Evolutionary conservation across 2,888 invertebrate genomes (phyloP).

Genomic region (Xestia c-nigrum): DNA sequence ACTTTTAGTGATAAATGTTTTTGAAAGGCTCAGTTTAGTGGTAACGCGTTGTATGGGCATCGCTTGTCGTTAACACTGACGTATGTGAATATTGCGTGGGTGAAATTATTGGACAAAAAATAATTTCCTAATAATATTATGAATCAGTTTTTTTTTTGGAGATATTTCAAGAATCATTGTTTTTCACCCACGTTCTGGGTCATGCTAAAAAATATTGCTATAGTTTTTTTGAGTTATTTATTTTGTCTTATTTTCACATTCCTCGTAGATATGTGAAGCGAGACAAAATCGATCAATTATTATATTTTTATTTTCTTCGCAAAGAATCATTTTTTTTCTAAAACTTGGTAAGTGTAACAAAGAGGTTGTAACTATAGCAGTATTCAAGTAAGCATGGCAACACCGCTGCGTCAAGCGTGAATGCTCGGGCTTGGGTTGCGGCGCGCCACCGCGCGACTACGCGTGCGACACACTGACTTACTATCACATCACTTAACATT

Average conservation of each 20-base stretch:
- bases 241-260: slow-evolving; percentile 55
- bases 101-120: slow-evolving; percentile 61
- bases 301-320: slow-evolving; percentile 4
- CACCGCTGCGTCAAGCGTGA: slow-evolving; percentile 88
- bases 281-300: slow-evolving; percentile 34
- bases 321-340: slow-evolving; percentile 1
- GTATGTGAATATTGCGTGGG: slow-evolving; percentile 76
- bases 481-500: slow-evolving; percentile 43
- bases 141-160: background rate
- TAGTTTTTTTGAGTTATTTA: slow-evolving; percentile 33
- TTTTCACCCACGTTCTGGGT: slow-evolving; percentile 65
- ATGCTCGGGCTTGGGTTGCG: slow-evolving; percentile 90
- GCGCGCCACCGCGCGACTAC: slow-evolving; percentile 71
- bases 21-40: slow-evolving; percentile 67
- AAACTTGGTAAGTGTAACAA: slow-evolving; percentile 26
- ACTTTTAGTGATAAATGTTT: slow-evolving; percentile 44
- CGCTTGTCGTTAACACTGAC: slow-evolving; percentile 90
- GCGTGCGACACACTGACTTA: slow-evolving; percentile 48
- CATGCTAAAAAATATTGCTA: slow-evolving; percentile 67
- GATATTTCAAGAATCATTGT: background rate
- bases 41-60: slow-evolving; percentile 88
- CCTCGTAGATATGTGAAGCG: slow-evolving; percentile 52
- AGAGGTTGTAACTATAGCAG: slow-evolving; percentile 60
- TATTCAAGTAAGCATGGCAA: slow-evolving; percentile 70
- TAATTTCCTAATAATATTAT: background rate